Evolutionary conservation across 2,113 vertebrate genomes (phyloP).

Genomic region (Lophotis ruficrista): DNA sequence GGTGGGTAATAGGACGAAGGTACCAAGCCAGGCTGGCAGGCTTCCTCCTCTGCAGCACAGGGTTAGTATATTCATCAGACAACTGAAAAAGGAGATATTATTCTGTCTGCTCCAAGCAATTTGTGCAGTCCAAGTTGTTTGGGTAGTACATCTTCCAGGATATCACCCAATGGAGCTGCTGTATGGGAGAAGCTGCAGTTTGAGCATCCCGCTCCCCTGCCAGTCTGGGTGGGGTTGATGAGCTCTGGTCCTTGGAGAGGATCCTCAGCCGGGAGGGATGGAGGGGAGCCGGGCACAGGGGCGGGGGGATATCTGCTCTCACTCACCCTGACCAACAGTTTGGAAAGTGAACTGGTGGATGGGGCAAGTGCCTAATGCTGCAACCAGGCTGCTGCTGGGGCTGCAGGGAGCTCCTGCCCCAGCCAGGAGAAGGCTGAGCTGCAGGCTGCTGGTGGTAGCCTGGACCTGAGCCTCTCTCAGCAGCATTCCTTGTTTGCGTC

Average conservation of each 20-base stretch:
- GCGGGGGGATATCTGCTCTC: not conserved
- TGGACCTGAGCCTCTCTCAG: too few species aligned
- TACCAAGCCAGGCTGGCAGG: not conserved
- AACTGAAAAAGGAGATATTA: not conserved
- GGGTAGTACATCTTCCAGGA: too few species aligned
- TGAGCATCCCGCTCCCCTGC: not conserved
- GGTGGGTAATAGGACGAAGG: not conserved
- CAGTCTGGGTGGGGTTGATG: not conserved
- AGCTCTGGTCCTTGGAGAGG: not conserved
- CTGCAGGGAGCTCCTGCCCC: too few species aligned
- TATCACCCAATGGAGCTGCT: rapidly evolving
- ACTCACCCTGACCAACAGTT: not conserved
- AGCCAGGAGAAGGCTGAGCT: not conserved
- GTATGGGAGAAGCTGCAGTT: not conserved
- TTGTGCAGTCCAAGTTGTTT: rapidly evolving
- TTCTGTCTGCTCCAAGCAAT: not conserved
- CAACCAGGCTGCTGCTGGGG: too few species aligned
- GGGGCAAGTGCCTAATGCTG: not conserved
- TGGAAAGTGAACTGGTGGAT: not conserved
- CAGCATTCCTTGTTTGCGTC: not conserved
- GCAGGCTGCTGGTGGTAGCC: not conserved
- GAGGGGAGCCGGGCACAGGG: too few species aligned
- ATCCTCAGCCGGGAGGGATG: not conserved
- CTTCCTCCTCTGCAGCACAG: not conserved
- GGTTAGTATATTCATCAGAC: too few species aligned